Evolutionary conservation across 2,113 vertebrate species (phyloP), one percentile per base, ranked within the genome.

Genomic region (Eira barbara): DNA sequence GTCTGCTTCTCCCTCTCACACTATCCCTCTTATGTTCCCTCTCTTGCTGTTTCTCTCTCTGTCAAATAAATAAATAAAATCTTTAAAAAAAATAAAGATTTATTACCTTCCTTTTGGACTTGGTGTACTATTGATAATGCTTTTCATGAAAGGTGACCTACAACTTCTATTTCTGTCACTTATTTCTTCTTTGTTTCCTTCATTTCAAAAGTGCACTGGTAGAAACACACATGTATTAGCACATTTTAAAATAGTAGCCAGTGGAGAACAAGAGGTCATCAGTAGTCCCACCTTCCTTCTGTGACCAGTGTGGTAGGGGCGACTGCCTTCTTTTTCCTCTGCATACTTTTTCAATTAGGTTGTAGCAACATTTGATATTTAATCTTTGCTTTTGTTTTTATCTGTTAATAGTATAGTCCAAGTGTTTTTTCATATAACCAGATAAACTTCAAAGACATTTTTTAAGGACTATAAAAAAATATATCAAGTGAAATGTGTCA

Each of bases 371-470:
- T 1, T 81, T 71, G 47, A 74, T 74, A 84, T 27, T 85, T 83
- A 59, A 87, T 89, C 78, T 69, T 83, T 31, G 31, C 55, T 88
- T 87, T 91, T 84, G 11, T 36, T 95, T 94, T 95, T 81, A 84
- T 76, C 20, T 85, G 7, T 45, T 92, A 94, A 59, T 25, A 39
- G 47, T 73, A 55, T 49, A 80, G 47, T 61, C 25, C 63, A 57
- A 87, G 45, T 94, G 86, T 59, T 78, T 89, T 93, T 65, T 67
- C 74, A 67, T 17, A 59, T 65, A 67, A 76, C 6, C 76, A 18
- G 42, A 25, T 88, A 92, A 90, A 73, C 57, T 81, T 80, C 76
- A 93, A 95, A 89, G 55, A 69, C 36, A 47, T 78, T 97, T 95
- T 82, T 88, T 91, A 95, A 89, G 31, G 11, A 36, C 27, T 85